Conservation (phyloP, 2,797 vertebrate genomes). For the Sarcophilus harrisii region DNA sequence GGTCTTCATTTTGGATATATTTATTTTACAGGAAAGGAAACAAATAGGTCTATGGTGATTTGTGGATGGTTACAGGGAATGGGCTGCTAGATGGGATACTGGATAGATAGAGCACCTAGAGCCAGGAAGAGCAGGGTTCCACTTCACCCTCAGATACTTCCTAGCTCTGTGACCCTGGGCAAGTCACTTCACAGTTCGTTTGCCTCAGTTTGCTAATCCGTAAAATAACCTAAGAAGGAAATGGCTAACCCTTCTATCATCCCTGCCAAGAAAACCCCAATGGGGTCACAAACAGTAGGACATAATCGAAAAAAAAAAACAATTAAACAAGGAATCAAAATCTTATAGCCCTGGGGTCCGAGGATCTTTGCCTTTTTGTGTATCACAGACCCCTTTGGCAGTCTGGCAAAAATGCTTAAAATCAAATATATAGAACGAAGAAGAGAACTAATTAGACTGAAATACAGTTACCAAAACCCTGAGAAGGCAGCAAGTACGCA, state of each 20-base stretch:
- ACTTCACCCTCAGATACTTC: background rate
- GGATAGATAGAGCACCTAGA: background rate
- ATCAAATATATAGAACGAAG: background rate
- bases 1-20: background rate
- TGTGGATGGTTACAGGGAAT: background rate
- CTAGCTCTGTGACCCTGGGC: background rate
- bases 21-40: background rate
- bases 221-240: background rate
- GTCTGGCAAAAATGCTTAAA: background rate
- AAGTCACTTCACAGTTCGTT: background rate
- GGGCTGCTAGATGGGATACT: background rate
- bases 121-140: background rate
- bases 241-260: background rate
- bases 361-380: background rate
- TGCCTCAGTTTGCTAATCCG: background rate
- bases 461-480: background rate
- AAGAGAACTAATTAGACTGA: background rate
- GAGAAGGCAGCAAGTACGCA: background rate
- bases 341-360: background rate
- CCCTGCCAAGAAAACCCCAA: background rate
- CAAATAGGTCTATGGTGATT: background rate
- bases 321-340: background rate
- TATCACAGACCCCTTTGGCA: background rate
- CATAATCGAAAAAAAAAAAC: background rate
- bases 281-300: background rate